Evolutionary conservation across 2,888 invertebrate genomes (phyloP), one percentile per base, ranked within the genome.

Genomic region (Silvanus unidentatus): DNA sequence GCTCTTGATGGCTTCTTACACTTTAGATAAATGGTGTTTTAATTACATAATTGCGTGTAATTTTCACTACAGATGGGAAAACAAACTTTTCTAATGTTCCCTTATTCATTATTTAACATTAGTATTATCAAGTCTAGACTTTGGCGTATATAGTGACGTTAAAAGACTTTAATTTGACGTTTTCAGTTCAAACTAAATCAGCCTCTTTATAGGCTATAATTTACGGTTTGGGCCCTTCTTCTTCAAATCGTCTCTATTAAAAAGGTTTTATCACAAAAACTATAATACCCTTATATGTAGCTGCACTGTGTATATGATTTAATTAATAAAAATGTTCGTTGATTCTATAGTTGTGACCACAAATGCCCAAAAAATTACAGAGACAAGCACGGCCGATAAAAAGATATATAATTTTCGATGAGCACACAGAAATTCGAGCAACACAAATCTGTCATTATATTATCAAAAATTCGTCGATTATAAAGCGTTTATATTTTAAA

Each of bases 401-500:
- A n/a, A 32, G 3, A 32, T 12, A 32, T 32, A 12, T 32, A 32
- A 32, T 32, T 32, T 32, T 22, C n/a, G n/a, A n/a, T 22, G 13
- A 9, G 32, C 32, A 32, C n/a, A 12, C 13, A 32, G n/a, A n/a
- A n/a, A n/a, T 50, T 32, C 5, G n/a, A n/a, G n/a, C 32, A 32
- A 3, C 32, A 32, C 13, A 52, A 49, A 42, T 49, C 52, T 52
- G 50, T 49, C 50, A 53, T 53, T 53, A 53, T 45, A 34, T 32
- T 5, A 22, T 39, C n/a, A 13, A 36, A 49, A 48, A 45, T 40
- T 53, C 47, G 43, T 27, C 44, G 41, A 55, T 55, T 53, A 55
- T 53, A 55, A 55, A 53, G 28, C 53, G 55, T 53, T 55, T 53
- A 55, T 32, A 12, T 4, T 32, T 22, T 8, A 22, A 22, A 22